phyloP scores from a whole-genome alignment of 2,113 vertebrate species.

The Chaetops frenatus region DNA sequence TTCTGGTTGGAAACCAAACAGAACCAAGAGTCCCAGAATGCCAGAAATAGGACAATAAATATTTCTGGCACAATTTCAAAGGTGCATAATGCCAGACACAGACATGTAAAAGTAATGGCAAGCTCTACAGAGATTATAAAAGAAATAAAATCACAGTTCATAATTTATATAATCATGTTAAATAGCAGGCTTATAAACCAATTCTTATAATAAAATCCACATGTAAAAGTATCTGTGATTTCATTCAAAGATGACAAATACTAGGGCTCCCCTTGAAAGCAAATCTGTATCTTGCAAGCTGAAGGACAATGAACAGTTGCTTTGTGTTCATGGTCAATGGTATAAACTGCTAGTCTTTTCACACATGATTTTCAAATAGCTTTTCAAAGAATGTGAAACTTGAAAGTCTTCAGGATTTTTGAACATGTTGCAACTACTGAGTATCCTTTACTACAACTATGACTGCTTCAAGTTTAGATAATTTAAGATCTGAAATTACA shows the following conservation, averaged over 20 bases:
- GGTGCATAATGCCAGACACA: slow-evolving; percentile 74
- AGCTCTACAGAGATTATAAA: slow-evolving; percentile 79
- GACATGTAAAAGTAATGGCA: slow-evolving; percentile 77
- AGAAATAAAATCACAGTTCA: slow-evolving; percentile 79
- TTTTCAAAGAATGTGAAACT: background rate
- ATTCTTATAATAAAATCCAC: slow-evolving; percentile 74
- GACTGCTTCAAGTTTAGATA: background rate
- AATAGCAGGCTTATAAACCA: slow-evolving; percentile 69
- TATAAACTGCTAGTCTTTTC: background rate
- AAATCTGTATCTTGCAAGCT: slow-evolving; percentile 47
- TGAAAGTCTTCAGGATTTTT: background rate
- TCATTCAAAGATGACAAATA: slow-evolving; percentile 70
- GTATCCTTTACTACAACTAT: background rate
- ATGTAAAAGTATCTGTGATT: slow-evolving; percentile 67
- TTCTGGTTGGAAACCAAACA: slow-evolving; percentile 64
- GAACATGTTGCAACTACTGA: background rate
- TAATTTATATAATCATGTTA: slow-evolving; percentile 78
- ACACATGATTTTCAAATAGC: background rate
- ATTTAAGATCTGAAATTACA: background rate
- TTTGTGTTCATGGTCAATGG: slow-evolving; percentile 41
- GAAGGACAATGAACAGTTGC: slow-evolving; percentile 27
- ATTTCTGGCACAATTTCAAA: slow-evolving; percentile 79
- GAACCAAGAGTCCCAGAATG: slow-evolving; percentile 55
- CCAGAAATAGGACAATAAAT: slow-evolving; percentile 76
- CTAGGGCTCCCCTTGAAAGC: slow-evolving; percentile 59